A percentile compares a stretch with the other conserved stretches of the same genome.
phyloP scores from a whole-genome alignment of 2,113 vertebrate species.

The Ahaetulla prasina region DNA sequence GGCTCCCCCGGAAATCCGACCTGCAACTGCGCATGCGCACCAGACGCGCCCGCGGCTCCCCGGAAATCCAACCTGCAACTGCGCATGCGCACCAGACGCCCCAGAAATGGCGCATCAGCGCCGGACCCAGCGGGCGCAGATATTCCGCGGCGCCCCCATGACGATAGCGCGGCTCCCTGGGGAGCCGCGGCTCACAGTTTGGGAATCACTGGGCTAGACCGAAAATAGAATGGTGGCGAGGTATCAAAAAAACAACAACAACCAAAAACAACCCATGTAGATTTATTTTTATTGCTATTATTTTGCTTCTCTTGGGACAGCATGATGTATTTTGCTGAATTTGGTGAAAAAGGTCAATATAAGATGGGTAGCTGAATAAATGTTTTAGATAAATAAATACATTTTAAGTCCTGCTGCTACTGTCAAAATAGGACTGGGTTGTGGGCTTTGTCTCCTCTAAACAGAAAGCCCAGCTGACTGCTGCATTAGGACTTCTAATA shows the following conservation, averaged over 20 bases:
- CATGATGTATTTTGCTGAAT: neutral
- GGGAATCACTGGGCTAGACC: rapidly evolving
- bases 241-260: neutral
- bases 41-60: too few relatives aligned
- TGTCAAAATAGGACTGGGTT: neutral
- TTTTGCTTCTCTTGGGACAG: neutral
- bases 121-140: too few relatives aligned
- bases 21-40: too few relatives aligned
- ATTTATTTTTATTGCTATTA: neutral
- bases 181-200: too few relatives aligned
- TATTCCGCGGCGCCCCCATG: too few relatives aligned
- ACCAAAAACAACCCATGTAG: neutral
- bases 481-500: neutral
- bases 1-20: too few relatives aligned
- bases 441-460: neutral
- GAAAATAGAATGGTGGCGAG: too few relatives aligned
- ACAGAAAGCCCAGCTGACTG: neutral
- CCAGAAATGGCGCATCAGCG: too few relatives aligned
- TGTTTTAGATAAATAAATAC: neutral
- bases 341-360: neutral
- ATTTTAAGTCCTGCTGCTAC: neutral
- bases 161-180: too few relatives aligned
- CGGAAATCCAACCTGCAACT: too few relatives aligned
- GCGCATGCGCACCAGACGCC: too few relatives aligned
- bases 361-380: neutral